These are phyloP conservation scores for Xenopus borealis DNA, from an alignment of 2,113 vertebrate species.

Conservation along the genomic window DNA sequence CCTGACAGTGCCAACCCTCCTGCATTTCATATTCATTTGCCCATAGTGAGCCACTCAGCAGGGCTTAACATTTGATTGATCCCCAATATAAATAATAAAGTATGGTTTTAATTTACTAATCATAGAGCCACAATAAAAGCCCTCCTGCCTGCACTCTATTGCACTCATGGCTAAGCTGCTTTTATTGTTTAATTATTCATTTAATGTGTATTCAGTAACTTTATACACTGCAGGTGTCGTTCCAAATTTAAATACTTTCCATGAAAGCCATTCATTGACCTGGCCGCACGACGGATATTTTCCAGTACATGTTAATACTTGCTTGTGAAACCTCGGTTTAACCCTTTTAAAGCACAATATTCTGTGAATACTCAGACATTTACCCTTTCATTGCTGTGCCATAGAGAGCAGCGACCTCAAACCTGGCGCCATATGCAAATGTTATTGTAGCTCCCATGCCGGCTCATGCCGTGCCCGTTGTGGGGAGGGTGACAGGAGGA, in stretches of 20 bases:
- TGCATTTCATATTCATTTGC: too few relatives aligned
- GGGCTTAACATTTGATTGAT: slow-evolving; percentile 14
- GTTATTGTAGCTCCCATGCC: too few relatives aligned
- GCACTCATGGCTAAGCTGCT: slow-evolving; percentile 25
- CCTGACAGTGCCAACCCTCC: too few relatives aligned
- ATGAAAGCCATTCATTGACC: slow-evolving; percentile 32
- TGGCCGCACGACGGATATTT: background rate
- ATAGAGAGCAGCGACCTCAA: too few relatives aligned
- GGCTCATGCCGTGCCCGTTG: too few relatives aligned
- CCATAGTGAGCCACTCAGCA: background rate
- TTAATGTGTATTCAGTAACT: slow-evolving; percentile 24
- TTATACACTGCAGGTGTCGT: slow-evolving; percentile 27
- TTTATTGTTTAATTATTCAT: slow-evolving; percentile 42
- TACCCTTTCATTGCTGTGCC: too few relatives aligned
- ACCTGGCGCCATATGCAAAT: too few relatives aligned
- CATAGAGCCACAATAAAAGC: slow-evolving; percentile 17
- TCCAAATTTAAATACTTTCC: slow-evolving; percentile 38
- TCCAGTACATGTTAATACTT: slow-evolving; percentile 7
- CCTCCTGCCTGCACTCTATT: slow-evolving; percentile 5
- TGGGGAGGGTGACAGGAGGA: too few relatives aligned
- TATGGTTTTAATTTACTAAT: slow-evolving; percentile 24
- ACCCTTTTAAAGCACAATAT: background rate
- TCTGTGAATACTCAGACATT: too few relatives aligned
- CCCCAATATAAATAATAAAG: slow-evolving; percentile 36
- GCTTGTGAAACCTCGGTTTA: background rate